phyloP scores from a whole-genome alignment of 2,888 invertebrate genomes.

The Leptothorax acervorum region DNA sequence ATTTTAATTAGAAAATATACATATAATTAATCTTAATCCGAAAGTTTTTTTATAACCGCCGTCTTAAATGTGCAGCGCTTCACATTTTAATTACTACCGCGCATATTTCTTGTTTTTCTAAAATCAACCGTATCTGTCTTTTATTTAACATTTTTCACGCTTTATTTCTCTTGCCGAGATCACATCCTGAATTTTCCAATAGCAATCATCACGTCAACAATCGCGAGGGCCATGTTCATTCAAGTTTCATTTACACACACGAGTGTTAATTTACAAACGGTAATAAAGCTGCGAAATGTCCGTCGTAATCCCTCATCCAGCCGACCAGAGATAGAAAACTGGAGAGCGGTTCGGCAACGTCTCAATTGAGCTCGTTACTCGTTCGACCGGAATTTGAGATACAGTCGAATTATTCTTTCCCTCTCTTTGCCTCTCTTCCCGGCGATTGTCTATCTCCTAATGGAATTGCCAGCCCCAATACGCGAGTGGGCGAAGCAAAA shows the following conservation, averaged over 20 bases:
- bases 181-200: slow-evolving; percentile 43
- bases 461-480: slow-evolving; percentile 79
- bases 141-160: slow-evolving; percentile 9
- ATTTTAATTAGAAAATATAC: no score
- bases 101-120: neutral
- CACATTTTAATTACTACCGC: neutral
- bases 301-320: neutral
- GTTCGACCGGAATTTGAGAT: slow-evolving; percentile 43
- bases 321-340: slow-evolving; percentile 34
- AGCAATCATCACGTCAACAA: slow-evolving; percentile 17
- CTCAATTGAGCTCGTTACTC: slow-evolving; percentile 62
- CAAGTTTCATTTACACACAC: slow-evolving; percentile 44
- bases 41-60: neutral
- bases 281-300: slow-evolving; percentile 21
- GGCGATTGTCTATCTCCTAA: slow-evolving; percentile 78
- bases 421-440: slow-evolving; percentile 32
- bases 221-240: neutral
- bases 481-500: slow-evolving; percentile 76
- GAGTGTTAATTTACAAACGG: slow-evolving; percentile 52
- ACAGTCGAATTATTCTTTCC: slow-evolving; percentile 44
- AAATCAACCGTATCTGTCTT: neutral
- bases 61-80: neutral
- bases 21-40: no score
- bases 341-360: slow-evolving; percentile 52
- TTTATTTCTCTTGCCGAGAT: slow-evolving; percentile 15